Evolutionary conservation across 2,888 invertebrate genomes (phyloP).

Genomic region (Apamea anceps): DNA sequence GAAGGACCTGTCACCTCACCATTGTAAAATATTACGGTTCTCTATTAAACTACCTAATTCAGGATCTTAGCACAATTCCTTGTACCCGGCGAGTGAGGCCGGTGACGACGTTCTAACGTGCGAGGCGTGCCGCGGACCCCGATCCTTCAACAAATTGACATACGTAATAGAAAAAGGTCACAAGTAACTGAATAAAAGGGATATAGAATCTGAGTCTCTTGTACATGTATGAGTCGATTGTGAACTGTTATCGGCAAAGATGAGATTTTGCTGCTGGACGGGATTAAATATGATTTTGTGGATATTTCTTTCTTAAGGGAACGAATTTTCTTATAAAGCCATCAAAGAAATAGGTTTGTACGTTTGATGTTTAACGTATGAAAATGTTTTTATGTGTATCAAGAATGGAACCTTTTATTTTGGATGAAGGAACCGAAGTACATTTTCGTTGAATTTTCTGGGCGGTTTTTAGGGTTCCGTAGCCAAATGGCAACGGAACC

Average conservation of each 20-base stretch:
- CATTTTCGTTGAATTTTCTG: background rate
- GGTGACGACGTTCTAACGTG: constrained; percentile 19
- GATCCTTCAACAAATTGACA: constrained; percentile 33
- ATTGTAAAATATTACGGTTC: constrained; percentile 38
- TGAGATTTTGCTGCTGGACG: background rate
- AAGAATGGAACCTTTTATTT: background rate
- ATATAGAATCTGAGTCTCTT: constrained; percentile 48
- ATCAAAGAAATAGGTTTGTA: constrained; percentile 1
- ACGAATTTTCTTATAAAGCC: background rate
- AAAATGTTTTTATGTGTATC: background rate
- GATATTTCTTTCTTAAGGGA: constrained; percentile 10
- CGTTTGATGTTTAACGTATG: background rate
- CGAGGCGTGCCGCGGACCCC: background rate
- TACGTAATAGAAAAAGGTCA: constrained; percentile 57
- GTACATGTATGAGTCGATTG: constrained; percentile 49
- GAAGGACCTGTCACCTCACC: background rate
- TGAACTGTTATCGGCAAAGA: constrained; percentile 33
- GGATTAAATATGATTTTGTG: constrained; percentile 34
- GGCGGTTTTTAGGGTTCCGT: too few species aligned
- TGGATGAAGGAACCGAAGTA: background rate
- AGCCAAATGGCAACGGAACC: too few species aligned
- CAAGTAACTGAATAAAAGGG: constrained; percentile 55
- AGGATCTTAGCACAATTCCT: constrained; percentile 10
- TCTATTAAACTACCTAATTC: constrained; percentile 23
- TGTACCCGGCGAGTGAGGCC: constrained; percentile 31